Conservation (phyloP, 1,140 invertebrate genomes). For the Hormaphis cornu region DNA sequence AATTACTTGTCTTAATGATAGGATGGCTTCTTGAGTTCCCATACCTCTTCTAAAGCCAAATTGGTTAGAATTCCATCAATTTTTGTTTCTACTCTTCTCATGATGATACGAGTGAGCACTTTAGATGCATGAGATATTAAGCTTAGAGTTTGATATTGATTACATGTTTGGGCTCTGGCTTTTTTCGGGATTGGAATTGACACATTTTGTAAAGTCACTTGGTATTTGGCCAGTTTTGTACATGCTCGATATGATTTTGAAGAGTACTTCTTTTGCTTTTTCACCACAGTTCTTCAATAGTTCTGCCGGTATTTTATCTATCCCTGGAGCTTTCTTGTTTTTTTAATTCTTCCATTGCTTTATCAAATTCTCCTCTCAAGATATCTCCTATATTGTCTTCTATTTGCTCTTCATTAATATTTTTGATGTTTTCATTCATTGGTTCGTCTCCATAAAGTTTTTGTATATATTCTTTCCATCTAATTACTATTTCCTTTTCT, state of each 20-base stretch:
- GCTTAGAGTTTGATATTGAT: constrained; percentile 34
- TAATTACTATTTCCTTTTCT: too few species aligned
- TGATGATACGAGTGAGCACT: constrained; percentile 35
- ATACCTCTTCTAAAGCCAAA: constrained; percentile 36
- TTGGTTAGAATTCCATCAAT: constrained; percentile 34
- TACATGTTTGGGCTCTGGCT: constrained; percentile 34
- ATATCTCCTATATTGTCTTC: constrained; percentile 14
- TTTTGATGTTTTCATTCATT: not conserved
- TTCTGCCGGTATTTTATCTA: constrained; percentile 28
- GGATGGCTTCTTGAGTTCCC: constrained; percentile 35
- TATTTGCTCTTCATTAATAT: not conserved
- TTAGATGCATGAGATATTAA: constrained; percentile 35
- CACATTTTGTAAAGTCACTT: constrained; percentile 36
- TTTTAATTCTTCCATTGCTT: constrained; percentile 26
- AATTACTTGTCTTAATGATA: constrained; percentile 33
- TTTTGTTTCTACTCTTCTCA: constrained; percentile 34
- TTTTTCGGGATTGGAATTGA: too few species aligned
- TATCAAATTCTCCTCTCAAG: constrained; percentile 12
- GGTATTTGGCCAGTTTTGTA: constrained; percentile 36
- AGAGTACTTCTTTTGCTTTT: constrained; percentile 8
- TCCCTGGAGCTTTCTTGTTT: constrained; percentile 23
- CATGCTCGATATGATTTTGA: constrained; percentile 32
- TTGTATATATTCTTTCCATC: constrained; percentile 10
- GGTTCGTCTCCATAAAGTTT: constrained; percentile 2
- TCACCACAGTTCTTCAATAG: constrained; percentile 14